Evolutionary conservation across 2,888 invertebrate genomes (phyloP).

Genomic region (Drosophila quinaria): DNA sequence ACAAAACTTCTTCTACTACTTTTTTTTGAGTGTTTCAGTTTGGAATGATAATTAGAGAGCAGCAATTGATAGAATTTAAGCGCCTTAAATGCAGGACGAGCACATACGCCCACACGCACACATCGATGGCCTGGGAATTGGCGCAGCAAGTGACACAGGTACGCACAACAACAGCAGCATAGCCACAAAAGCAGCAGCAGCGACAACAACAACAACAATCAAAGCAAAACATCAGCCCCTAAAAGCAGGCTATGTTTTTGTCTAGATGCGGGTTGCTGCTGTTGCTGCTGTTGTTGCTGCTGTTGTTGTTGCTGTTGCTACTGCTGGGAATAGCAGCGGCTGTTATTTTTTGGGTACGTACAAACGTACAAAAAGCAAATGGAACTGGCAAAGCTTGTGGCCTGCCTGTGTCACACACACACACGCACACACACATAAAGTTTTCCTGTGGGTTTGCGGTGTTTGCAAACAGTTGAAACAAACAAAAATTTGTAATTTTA

Average conservation of each 20-base stretch:
- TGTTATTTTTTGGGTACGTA: constrained; percentile 48
- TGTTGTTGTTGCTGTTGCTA: constrained; percentile 34
- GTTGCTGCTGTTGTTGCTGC: constrained; percentile 36
- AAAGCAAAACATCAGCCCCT: constrained; percentile 64
- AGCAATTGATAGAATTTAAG: constrained; percentile 56
- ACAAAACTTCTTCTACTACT: constrained; percentile 38
- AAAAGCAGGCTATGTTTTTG: constrained; percentile 62
- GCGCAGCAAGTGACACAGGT: constrained; percentile 75
- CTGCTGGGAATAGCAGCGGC: constrained; percentile 62
- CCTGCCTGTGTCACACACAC: constrained; percentile 14
- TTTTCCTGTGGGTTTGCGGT: constrained; percentile 30
- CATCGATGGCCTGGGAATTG: constrained; percentile 58
- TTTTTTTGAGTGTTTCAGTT: constrained; percentile 33
- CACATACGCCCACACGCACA: constrained; percentile 31
- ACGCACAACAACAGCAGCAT: constrained; percentile 47
- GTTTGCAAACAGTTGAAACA: constrained; percentile 17
- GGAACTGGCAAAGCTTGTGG: constrained; percentile 37
- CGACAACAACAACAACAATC: constrained; percentile 47
- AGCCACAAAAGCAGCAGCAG: constrained; percentile 38
- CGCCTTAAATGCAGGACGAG: constrained; percentile 63
- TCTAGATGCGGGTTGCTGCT: constrained; percentile 54
- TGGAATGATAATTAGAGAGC: constrained; percentile 71
- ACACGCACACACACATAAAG: constrained; percentile 2
- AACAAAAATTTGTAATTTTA: constrained; percentile 16
- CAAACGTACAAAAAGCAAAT: constrained; percentile 28